Base-by-base conservation (phyloP, 1,140 invertebrate species). In the Drosophila micromelanica region DNA sequence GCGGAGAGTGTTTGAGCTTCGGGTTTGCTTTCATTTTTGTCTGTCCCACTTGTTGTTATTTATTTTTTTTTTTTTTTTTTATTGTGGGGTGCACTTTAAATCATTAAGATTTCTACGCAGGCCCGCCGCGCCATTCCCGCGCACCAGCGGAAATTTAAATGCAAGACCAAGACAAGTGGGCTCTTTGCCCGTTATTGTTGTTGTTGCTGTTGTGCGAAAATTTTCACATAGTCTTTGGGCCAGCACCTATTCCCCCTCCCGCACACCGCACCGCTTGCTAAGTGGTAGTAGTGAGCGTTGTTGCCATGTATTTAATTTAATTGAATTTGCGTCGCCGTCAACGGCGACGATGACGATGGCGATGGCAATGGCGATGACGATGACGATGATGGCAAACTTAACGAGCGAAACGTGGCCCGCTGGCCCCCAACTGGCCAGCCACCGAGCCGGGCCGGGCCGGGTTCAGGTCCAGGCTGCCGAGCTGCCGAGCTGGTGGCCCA, bases 101-200 rank as follows among this genome's bases (percentile, higher is more conserved):
- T 87, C 89, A 87, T 89, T 87, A 87, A 87, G 84, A 87, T 87
- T 87, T 87, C 89, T 87, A 87, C 79, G 79, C 79, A 77, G 70
- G 51, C 70, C 61, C 57, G 56, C 73, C 57, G 74, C 64, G 80
- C 82, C 78, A 75, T 86, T 87, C n/a, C n/a, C n/a, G n/a, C n/a
- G n/a, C n/a, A n/a, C n/a, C 82, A 73, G 84, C 82, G 79, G 84
- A 87, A 87, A 89, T 89, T 89, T 82, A 82, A 87, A 87, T 87
- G 82, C 78, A 86, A 63, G 71, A 52, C 56, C 60, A 64, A 77
- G 65, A 74, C 78, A 76, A 78, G 61, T 70, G 71, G 61, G 35
- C 51, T 52, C 48, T 52, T 11, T 23, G 40, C 35, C 23, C 37
- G 8, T 55, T 63, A n/a, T n/a, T n/a, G n/a, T n/a, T n/a, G n/a